These are phyloP conservation scores for Eospalax fontanierii DNA, from an alignment of 2,797 vertebrate genomes.

Conservation along the genomic window DNA sequence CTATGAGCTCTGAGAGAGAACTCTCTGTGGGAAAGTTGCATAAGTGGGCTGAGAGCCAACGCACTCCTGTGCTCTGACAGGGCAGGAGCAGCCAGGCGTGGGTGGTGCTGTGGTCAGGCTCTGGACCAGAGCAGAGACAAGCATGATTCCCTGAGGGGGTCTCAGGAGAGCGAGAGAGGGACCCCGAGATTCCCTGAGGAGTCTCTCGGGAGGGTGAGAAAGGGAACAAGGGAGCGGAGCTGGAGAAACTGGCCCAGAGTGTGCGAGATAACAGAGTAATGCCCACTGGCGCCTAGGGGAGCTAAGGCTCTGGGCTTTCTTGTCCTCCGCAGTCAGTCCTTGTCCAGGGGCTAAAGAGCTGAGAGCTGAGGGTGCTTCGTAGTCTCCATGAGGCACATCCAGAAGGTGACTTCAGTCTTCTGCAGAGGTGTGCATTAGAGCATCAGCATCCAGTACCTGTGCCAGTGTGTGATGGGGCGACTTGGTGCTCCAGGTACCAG, in stretches of 20 bases:
- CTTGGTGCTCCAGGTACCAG: not conserved
- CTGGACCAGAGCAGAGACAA: not conserved
- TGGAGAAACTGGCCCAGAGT: not conserved
- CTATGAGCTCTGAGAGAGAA: not conserved
- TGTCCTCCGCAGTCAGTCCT: accelerated
- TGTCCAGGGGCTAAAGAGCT: not conserved
- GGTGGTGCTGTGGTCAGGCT: not conserved
- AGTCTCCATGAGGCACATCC: not conserved
- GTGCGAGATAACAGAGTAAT: too few relatives aligned
- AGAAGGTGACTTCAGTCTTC: not conserved
- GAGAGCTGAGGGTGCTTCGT: not conserved
- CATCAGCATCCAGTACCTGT: not conserved
- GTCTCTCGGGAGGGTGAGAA: not conserved
- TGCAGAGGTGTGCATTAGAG: not conserved
- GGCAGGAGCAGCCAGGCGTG: not conserved
- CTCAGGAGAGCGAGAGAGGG: not conserved
- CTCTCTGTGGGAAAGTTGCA: slow-evolving; percentile 27
- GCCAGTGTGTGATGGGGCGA: too few relatives aligned
- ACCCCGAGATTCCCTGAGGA: not conserved
- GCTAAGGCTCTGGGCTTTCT: not conserved
- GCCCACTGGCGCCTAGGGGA: not conserved
- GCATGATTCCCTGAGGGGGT: not conserved
- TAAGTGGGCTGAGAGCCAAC: not conserved
- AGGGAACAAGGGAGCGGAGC: not conserved
- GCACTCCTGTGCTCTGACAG: not conserved